phyloP scores from a whole-genome alignment of 2,113 vertebrate species.

The Scomber scombrus region DNA sequence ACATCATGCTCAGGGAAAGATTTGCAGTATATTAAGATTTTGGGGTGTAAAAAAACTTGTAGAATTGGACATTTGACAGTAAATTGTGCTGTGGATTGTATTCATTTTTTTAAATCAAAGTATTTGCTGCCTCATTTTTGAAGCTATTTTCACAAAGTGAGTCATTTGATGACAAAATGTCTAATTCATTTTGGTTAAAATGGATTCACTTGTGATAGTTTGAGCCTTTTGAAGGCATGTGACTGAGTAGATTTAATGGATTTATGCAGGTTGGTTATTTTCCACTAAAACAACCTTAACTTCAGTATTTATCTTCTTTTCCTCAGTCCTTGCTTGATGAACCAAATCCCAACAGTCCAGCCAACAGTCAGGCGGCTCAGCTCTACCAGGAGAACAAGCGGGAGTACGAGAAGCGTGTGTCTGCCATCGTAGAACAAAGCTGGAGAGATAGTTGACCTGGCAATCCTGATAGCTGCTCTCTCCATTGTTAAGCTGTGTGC shows the following conservation, averaged over 20 bases:
- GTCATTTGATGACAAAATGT: neutral
- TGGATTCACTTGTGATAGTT: too few species aligned
- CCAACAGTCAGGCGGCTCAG: constrained; percentile 98
- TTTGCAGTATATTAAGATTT: neutral
- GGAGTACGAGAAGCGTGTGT: constrained; percentile 98
- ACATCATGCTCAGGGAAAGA: neutral
- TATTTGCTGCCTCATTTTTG: neutral
- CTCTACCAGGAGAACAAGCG: constrained; percentile 99
- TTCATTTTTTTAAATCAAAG: too few species aligned
- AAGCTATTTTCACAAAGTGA: neutral
- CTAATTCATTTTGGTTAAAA: neutral
- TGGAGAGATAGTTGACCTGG: constrained; percentile 98
- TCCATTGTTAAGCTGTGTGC: constrained; percentile 66
- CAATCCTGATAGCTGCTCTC: constrained; percentile 44
- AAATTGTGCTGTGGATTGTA: too few species aligned
- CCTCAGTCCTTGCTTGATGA: constrained; percentile 96
- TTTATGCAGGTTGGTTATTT: neutral
- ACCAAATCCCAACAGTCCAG: constrained; percentile 98
- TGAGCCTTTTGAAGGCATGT: neutral
- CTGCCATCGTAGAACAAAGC: constrained; percentile 99
- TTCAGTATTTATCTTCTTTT: neutral
- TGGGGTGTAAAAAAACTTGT: too few species aligned
- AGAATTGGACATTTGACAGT: too few species aligned
- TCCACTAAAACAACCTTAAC: neutral
- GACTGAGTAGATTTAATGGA: neutral